These are phyloP conservation scores for Lordiphosa clarofinis DNA, from an alignment of 1,140 invertebrate genomes.

Conservation along the genomic window DNA sequence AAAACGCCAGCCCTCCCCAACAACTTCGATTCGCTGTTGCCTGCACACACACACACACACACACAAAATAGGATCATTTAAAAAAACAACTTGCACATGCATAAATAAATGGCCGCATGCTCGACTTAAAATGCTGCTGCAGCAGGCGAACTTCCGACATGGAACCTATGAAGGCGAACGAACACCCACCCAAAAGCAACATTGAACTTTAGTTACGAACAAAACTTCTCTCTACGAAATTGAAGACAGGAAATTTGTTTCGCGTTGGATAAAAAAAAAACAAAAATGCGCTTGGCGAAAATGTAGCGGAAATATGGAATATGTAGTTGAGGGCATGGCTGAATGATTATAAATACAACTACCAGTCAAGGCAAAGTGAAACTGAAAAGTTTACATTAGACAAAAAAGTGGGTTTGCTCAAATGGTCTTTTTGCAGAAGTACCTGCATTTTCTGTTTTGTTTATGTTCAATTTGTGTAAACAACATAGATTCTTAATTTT, in stretches of 20 bases:
- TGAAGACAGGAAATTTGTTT: constrained; percentile 50
- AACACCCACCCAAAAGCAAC: constrained; percentile 14
- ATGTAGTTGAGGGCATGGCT: not conserved
- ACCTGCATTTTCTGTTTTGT: constrained; percentile 7
- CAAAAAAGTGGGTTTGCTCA: not conserved
- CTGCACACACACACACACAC: not conserved
- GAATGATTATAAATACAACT: constrained; percentile 17
- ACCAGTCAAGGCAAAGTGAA: constrained; percentile 15
- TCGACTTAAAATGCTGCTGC: constrained; percentile 33
- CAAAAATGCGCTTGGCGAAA: constrained; percentile 38
- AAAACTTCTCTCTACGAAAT: constrained; percentile 3
- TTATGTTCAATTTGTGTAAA: constrained; percentile 3
- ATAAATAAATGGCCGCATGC: constrained; percentile 52
- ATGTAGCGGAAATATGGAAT: constrained; percentile 38
- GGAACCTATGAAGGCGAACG: not conserved
- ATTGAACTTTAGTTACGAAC: constrained; percentile 22
- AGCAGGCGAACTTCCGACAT: constrained; percentile 35
- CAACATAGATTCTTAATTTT: no score
- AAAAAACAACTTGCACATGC: constrained; percentile 43
- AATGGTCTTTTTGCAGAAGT: constrained; percentile 9
- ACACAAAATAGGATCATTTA: constrained; percentile 28
- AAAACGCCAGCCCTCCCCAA: constrained; percentile 25
- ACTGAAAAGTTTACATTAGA: constrained; percentile 20
- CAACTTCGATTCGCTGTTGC: constrained; percentile 28
- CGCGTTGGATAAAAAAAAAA: constrained; percentile 29